phyloP scores from a whole-genome alignment of 2,888 invertebrate species.

The Amiota minor region DNA sequence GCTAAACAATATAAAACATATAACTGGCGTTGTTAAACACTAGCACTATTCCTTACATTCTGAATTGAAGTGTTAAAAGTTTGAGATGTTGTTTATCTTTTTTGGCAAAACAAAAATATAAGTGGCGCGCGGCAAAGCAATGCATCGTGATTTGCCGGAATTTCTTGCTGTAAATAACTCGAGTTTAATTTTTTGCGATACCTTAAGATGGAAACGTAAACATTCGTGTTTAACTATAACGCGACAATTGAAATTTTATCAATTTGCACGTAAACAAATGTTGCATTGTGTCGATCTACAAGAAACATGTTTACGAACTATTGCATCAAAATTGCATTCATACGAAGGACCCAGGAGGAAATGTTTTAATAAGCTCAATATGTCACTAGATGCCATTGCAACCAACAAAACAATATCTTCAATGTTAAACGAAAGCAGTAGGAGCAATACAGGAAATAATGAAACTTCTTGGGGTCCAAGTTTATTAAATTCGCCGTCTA shows the following conservation, averaged over 20 bases:
- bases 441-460: slow-evolving; percentile 42
- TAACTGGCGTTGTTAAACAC: no score
- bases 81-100: no score
- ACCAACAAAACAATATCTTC: background rate
- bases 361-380: slow-evolving; percentile 24
- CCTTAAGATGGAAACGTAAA: slow-evolving; percentile 35
- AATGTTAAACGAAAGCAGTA: slow-evolving; percentile 22
- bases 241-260: slow-evolving; percentile 62
- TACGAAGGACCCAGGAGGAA: slow-evolving; percentile 58
- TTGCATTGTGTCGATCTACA: slow-evolving; percentile 58
- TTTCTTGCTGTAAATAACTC: slow-evolving; percentile 36
- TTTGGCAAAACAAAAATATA: no score
- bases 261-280: slow-evolving; percentile 59
- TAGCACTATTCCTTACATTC: no score
- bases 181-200: slow-evolving; percentile 45
- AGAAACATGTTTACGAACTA: slow-evolving; percentile 43
- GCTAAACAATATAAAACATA: no score
- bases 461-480: slow-evolving; percentile 41
- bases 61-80: no score
- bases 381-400: background rate
- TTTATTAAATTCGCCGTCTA: slow-evolving; percentile 40
- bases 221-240: slow-evolving; percentile 52
- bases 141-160: slow-evolving; percentile 43
- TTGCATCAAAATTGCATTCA: slow-evolving; percentile 36
- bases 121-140: background rate